phyloP scores from a whole-genome alignment of 2,888 invertebrate genomes.

The Folsomia manolachei region DNA sequence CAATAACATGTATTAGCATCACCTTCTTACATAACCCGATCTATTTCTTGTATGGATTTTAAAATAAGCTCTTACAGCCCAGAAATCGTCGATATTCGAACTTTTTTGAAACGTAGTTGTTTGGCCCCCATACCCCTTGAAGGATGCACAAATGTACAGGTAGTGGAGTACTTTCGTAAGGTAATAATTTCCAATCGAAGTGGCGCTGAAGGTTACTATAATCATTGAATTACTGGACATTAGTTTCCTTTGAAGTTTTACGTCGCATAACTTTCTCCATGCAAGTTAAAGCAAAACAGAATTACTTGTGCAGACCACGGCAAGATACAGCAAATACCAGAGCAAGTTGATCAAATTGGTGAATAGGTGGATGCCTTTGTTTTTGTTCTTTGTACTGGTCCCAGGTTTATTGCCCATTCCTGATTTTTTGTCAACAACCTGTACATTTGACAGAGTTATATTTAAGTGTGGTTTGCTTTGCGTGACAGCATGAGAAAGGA shows the following conservation, averaged over 20 bases:
- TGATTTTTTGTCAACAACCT: neutral
- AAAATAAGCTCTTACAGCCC: conserved; percentile 58
- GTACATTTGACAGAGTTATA: too few species aligned
- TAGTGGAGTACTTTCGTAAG: conserved; percentile 61
- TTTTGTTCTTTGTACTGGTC: too few species aligned
- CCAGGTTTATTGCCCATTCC: too few species aligned
- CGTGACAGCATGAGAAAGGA: too few species aligned
- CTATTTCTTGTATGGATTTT: neutral
- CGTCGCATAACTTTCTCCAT: neutral
- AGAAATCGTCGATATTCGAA: conserved; percentile 60
- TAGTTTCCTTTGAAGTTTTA: too few species aligned
- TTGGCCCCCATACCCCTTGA: conserved; percentile 49
- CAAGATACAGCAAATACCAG: conserved; percentile 53
- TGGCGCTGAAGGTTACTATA: conserved; percentile 58
- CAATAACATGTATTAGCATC: neutral
- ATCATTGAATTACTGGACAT: too few species aligned
- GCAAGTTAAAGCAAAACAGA: neutral
- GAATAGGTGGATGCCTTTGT: neutral
- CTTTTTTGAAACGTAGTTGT: conserved; percentile 55
- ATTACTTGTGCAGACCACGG: conserved; percentile 52
- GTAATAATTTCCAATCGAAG: conserved; percentile 61
- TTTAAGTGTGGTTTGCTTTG: too few species aligned
- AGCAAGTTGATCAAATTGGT: conserved; percentile 53
- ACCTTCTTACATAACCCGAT: neutral
- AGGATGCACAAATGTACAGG: conserved; percentile 59